These are phyloP conservation scores for Sander lucioperca DNA, from an alignment of 2,113 vertebrate genomes.

Conservation along the genomic window DNA sequence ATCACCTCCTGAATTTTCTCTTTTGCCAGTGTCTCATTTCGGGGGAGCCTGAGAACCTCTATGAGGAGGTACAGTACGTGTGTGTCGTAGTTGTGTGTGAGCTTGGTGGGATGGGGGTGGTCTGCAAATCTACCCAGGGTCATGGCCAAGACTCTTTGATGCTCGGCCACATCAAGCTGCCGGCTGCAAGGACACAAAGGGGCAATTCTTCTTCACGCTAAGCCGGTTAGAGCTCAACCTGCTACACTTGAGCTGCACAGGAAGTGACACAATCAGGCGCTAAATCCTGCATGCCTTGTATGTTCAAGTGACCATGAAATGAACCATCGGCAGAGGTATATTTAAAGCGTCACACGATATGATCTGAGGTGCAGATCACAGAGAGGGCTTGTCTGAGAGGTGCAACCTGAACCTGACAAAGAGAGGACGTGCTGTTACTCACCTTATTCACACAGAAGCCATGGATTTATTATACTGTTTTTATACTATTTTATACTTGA, in stretches of 20 bases:
- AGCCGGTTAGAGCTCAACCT: constrained; percentile 42
- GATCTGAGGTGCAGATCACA: constrained; percentile 34
- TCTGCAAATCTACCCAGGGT: constrained; percentile 60
- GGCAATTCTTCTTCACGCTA: constrained; percentile 53
- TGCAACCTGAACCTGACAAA: constrained; percentile 29
- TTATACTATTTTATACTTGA: too few species aligned
- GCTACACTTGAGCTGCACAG: constrained; percentile 52
- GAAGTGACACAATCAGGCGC: constrained; percentile 68
- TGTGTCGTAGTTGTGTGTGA: constrained; percentile 23
- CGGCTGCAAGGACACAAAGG: constrained; percentile 49
- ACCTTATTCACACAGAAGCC: constrained; percentile 3
- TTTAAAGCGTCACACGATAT: constrained; percentile 49
- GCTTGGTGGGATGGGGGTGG: neutral
- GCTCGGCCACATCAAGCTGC: constrained; percentile 16
- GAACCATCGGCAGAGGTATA: constrained; percentile 50
- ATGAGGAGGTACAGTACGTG: neutral
- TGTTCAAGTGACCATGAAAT: constrained; percentile 74
- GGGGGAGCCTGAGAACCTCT: constrained; percentile 54
- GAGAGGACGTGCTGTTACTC: neutral
- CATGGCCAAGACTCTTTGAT: constrained; percentile 23
- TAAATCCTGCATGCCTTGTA: constrained; percentile 54
- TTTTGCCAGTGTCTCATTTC: constrained; percentile 61
- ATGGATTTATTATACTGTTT: neutral
- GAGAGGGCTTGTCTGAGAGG: neutral
- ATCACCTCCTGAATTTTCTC: constrained; percentile 65